Conservation (phyloP, 2,113 vertebrate species). For the Rhinoptilus africanus region DNA sequence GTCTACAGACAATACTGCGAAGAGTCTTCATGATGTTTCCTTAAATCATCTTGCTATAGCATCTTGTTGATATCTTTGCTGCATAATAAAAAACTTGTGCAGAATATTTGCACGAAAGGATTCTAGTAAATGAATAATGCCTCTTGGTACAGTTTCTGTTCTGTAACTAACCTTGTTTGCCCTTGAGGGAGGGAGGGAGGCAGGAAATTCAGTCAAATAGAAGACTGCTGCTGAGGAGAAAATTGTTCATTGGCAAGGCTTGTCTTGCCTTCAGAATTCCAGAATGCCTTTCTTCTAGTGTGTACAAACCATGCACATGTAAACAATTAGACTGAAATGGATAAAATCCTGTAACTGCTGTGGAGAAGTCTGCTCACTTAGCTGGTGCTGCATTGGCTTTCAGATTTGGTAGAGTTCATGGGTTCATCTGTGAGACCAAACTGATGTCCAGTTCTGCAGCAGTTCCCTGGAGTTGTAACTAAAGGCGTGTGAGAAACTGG, state of each 20-base stretch:
- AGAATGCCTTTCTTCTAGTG: background rate
- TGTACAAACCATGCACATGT: accelerated
- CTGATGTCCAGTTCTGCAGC: background rate
- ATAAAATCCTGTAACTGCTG: background rate
- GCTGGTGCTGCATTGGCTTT: background rate
- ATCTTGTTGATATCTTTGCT: background rate
- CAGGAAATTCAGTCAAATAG: background rate
- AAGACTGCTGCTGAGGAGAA: background rate
- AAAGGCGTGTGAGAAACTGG: accelerated
- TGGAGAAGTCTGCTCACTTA: background rate
- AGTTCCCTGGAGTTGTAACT: background rate
- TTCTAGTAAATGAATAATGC: background rate
- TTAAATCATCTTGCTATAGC: background rate
- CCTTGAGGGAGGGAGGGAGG: background rate
- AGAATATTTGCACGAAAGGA: background rate
- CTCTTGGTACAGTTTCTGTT: background rate
- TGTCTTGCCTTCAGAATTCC: background rate
- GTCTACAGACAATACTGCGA: background rate
- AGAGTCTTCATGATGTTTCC: background rate
- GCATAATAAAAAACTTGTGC: background rate
- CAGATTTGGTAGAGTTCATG: background rate
- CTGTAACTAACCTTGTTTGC: background rate
- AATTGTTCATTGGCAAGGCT: background rate
- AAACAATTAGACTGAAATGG: background rate
- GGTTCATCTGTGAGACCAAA: background rate